These are phyloP conservation scores for Drosophila nebulosa DNA, from an alignment of 1,140 invertebrate species.

Conservation along the genomic window DNA sequence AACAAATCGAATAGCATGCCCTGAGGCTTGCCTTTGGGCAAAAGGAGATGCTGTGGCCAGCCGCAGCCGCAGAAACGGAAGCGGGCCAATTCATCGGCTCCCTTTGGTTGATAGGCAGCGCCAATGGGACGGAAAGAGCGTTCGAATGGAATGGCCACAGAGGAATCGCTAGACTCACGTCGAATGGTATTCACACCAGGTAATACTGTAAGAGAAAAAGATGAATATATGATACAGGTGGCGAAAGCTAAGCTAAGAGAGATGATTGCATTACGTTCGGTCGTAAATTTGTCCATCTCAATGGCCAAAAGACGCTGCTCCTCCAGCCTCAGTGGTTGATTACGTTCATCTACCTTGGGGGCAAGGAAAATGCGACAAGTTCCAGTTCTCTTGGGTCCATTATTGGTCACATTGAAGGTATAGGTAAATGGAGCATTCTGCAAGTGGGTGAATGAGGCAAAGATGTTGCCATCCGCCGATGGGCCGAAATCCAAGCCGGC, in stretches of 20 bases:
- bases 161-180: conserved; percentile 83
- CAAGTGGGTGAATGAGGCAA: conserved; percentile 85
- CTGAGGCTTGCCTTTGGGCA: conserved; percentile 81
- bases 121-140: conserved; percentile 84
- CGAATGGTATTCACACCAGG: conserved; percentile 83
- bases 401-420: conserved; percentile 81
- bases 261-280: conserved; percentile 81
- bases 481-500: conserved; percentile 84
- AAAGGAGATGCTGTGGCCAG: conserved; percentile 82
- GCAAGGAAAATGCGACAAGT: conserved; percentile 85
- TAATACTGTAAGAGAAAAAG: conserved; percentile 78
- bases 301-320: conserved; percentile 83
- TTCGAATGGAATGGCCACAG: conserved; percentile 86
- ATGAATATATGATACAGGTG: conserved; percentile 7
- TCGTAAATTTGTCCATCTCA: conserved; percentile 84
- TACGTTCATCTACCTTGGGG: conserved; percentile 83
- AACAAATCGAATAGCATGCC: conserved; percentile 81
- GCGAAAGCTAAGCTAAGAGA: neutral
- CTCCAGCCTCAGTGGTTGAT: conserved; percentile 81
- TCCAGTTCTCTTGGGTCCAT: conserved; percentile 65
- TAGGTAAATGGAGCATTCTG: conserved; percentile 85
- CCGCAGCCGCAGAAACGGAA: conserved; percentile 83
- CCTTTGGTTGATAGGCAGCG: conserved; percentile 57
- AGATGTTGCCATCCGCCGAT: conserved; percentile 82
- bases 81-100: conserved; percentile 62